A percentile compares a stretch with the other conserved stretches of the same genome.
Conservation (phyloP, 2,797 vertebrate species). For the Sylvia borin region DNA sequence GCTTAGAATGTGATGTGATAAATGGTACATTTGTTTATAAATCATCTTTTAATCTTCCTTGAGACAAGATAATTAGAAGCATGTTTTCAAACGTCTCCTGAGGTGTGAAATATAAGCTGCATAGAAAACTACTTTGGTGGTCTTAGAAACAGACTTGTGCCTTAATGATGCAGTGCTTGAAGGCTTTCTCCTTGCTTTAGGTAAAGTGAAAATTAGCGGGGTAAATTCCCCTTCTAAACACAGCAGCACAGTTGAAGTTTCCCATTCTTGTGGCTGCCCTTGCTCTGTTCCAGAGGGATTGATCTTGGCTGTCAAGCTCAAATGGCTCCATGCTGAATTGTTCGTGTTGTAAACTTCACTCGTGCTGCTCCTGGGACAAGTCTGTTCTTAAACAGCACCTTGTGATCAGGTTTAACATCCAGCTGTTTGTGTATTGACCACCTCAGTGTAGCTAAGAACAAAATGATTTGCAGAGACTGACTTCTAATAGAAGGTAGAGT, state of each 20-base stretch:
- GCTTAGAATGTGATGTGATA: constrained; percentile 42
- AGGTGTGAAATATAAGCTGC: constrained; percentile 66
- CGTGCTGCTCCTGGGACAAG: not conserved
- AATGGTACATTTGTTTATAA: constrained; percentile 63
- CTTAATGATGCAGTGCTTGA: constrained; percentile 17
- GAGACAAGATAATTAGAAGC: constrained; percentile 72
- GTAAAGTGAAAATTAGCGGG: not conserved
- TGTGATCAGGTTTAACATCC: not conserved
- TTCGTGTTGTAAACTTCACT: not conserved
- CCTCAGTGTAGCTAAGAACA: not conserved
- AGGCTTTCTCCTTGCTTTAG: constrained; percentile 22
- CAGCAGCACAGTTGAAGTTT: not conserved
- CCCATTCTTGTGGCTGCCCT: not conserved
- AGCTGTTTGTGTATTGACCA: not conserved
- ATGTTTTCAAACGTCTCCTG: constrained; percentile 63
- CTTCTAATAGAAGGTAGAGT: not conserved
- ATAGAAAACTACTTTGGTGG: constrained; percentile 56
- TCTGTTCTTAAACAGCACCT: not conserved
- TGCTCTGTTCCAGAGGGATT: not conserved
- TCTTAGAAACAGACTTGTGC: constrained; percentile 46
- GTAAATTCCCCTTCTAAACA: constrained; percentile 6
- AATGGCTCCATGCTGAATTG: not conserved
- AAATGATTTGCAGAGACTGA: not conserved
- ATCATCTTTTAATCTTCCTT: constrained; percentile 67
- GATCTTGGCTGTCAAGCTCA: not conserved